Base-by-base conservation (phyloP, 2,888 invertebrate species). In the Operophtera brumata region DNA sequence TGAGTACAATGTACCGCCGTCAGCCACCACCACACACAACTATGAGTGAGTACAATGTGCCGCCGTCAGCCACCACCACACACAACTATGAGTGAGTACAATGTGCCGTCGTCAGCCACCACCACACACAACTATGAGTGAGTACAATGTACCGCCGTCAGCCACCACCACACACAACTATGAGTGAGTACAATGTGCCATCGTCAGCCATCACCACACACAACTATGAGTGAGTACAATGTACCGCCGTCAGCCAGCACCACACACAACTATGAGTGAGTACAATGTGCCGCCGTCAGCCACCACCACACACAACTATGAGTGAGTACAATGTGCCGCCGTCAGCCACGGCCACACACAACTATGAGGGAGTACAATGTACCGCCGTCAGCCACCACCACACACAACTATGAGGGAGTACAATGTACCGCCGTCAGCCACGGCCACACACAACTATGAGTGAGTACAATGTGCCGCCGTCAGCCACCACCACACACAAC, bases 21-120 rank as follows among this genome's bases (percentile, higher is more conserved):
- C 53, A 4, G 5, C 26, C 26, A 26, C 26, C n/a, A n/a, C n/a
- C n/a, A n/a, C n/a, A n/a, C n/a, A n/a, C n/a, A n/a, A n/a, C n/a
- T n/a, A n/a, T n/a, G n/a, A n/a, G n/a, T n/a, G n/a, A n/a, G n/a
- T n/a, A n/a, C n/a, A n/a, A n/a, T n/a, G n/a, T n/a, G n/a, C n/a
- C n/a, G n/a, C n/a, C n/a, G n/a, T 26, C 26, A 1, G 0, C 2
- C 26, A 26, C 1, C 26, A 8, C 26, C 26, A 26, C 26, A 8
- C 26, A 26, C 26, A 26, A 8, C 2, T 26, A 26, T 8, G 26
- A 95, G 69, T 77, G 69, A 44, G 90, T 96, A 8, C 47, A 96
- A 96, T 86, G 96, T 97, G 56, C 97, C 97, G 43, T 97, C 97
- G 37, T 95, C 53, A 96, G n/a, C 82, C 94, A 58, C 90, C 39